A percentile compares a stretch with the other conserved stretches of the same genome.
Evolutionary conservation across 2,797 vertebrate genomes (phyloP).

Genomic region (Adrianichthys oophorus): DNA sequence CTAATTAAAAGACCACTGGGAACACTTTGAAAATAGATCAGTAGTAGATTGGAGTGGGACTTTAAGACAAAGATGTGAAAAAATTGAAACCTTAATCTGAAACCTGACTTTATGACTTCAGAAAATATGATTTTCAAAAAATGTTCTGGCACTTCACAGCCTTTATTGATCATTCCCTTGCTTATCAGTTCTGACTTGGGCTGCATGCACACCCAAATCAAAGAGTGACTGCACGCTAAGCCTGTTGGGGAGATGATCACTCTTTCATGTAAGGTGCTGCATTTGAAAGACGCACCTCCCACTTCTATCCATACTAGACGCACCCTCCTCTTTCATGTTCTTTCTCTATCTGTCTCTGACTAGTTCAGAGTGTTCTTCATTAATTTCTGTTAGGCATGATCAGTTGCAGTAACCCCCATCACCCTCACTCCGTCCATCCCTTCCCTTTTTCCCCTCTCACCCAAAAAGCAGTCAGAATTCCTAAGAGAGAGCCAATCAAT

Average conservation of each 20-base stretch:
- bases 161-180: background rate
- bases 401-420: constrained; percentile 35
- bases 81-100: too few relatives aligned
- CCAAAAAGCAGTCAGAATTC: constrained; percentile 31
- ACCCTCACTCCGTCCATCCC: constrained; percentile 10
- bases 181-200: background rate
- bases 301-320: constrained; percentile 27
- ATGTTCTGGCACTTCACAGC: background rate
- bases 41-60: too few relatives aligned
- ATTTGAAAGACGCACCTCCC: constrained; percentile 6
- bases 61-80: too few relatives aligned
- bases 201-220: constrained; percentile 3
- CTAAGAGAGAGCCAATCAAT: constrained; percentile 46
- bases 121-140: too few relatives aligned
- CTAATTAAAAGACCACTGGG: too few relatives aligned
- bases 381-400: constrained; percentile 33
- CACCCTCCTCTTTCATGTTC: constrained; percentile 1
- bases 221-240: background rate
- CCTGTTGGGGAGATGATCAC: background rate
- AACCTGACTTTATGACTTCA: too few relatives aligned
- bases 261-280: constrained; percentile 11
- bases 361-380: constrained; percentile 22
- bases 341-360: constrained; percentile 8
- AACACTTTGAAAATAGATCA: too few relatives aligned
- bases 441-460: constrained; percentile 11